Conservation (phyloP, 2,888 invertebrate genomes). For the Plutella xylostella region DNA sequence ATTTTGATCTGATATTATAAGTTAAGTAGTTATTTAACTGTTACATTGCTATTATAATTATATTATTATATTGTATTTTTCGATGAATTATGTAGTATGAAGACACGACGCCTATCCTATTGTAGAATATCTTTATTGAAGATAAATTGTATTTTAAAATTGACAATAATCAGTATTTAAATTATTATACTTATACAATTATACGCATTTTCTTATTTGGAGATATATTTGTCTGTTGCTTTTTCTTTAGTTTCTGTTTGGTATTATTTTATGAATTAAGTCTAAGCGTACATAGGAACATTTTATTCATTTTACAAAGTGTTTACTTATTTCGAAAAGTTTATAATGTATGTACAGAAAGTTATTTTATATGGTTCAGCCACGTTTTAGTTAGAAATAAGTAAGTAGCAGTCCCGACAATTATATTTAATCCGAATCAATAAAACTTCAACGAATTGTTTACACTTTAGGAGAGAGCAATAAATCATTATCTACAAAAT, state of each 20-base stretch:
- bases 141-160: conserved; percentile 48
- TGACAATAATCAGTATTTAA: conserved; percentile 69
- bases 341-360: background rate
- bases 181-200: conserved; percentile 34
- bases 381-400: background rate
- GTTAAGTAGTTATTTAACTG: conserved; percentile 21
- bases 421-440: conserved; percentile 4
- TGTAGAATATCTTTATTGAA: conserved; percentile 20
- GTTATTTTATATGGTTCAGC: background rate
- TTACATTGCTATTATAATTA: background rate
- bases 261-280: conserved; percentile 52
- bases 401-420: background rate
- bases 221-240: conserved; percentile 58
- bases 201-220: conserved; percentile 46
- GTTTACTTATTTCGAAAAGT: background rate
- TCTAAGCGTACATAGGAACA: too few relatives aligned
- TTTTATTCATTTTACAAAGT: too few relatives aligned
- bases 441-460: conserved; percentile 61
- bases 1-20: conserved; percentile 28
- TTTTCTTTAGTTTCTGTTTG: conserved; percentile 51
- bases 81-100: conserved; percentile 1
- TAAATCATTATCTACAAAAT: conserved; percentile 43
- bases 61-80: conserved; percentile 4
- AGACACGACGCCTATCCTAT: background rate
- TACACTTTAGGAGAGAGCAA: conserved; percentile 58